These are phyloP conservation scores for Diarsia dahlii DNA, from an alignment of 2,888 invertebrate genomes.

Conservation along the genomic window DNA sequence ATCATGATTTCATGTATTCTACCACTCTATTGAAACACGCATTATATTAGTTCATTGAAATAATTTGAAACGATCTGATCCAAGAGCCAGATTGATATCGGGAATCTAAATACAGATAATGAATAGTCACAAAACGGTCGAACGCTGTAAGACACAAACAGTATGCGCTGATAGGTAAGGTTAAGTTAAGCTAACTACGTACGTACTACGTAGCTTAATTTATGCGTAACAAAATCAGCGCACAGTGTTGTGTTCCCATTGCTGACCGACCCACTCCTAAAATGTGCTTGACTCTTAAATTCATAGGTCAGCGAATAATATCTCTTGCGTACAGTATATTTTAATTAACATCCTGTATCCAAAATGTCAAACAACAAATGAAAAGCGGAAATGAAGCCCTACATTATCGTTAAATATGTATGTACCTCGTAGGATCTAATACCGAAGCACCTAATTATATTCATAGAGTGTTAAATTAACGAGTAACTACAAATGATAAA, in stretches of 20 bases:
- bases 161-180: neutral
- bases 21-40: neutral
- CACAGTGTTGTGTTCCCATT: neutral
- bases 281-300: slow-evolving; percentile 4
- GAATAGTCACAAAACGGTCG: neutral
- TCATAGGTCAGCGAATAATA: slow-evolving; percentile 11
- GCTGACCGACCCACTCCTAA: neutral
- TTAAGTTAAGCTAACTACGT: no score
- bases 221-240: neutral
- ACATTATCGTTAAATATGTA: slow-evolving; percentile 19
- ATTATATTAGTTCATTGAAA: neutral
- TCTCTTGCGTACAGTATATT: neutral
- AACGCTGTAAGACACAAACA: neutral
- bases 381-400: slow-evolving; percentile 39
- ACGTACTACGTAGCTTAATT: neutral
- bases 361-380: slow-evolving; percentile 21
- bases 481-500: no score
- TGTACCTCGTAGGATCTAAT: neutral
- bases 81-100: neutral
- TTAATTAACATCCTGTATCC: slow-evolving; percentile 8
- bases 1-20: neutral
- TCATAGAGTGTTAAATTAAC: neutral
- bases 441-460: neutral
- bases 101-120: neutral
- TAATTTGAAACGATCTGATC: neutral